phyloP scores from a whole-genome alignment of 2,113 vertebrate genomes.

The Bos taurus region ARS-UCD2.0 NC_037344.1:59503001-59503500 shows the following conservation, averaged over 20 bases:
- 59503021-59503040: background rate
- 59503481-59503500: background rate
- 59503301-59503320: background rate
- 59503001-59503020: background rate
- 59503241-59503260: background rate
- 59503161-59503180: background rate
- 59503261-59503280: background rate
- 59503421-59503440: background rate
- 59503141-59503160: background rate
- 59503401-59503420: background rate
- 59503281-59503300: background rate
- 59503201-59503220: background rate
- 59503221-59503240: background rate
- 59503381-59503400: background rate
- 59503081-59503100: background rate
- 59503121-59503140: background rate
- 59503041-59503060: background rate
- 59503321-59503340: background rate
- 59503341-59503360: background rate
- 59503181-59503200: background rate
- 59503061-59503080: background rate
- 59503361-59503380: background rate
- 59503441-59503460: background rate
- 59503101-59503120: background rate
- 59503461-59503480: background rate